Conservation (phyloP, 2,797 vertebrate species). For the Monodelphis domestica region DNA sequence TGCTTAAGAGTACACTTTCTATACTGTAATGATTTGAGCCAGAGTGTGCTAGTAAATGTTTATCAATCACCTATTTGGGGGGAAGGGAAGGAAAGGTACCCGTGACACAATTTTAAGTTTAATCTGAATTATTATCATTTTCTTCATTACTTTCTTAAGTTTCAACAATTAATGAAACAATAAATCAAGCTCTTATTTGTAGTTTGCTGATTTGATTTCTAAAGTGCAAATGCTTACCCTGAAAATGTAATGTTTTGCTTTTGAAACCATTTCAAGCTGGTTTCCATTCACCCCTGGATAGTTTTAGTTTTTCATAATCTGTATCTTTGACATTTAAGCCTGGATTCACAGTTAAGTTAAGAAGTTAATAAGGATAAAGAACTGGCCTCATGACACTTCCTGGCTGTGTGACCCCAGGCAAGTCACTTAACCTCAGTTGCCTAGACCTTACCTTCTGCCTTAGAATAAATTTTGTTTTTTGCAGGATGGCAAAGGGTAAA, state of each 20-base stretch:
- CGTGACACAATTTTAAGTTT: background rate
- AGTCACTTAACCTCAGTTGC: too few species aligned
- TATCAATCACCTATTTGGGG: background rate
- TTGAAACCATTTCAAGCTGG: background rate
- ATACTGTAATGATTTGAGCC: background rate
- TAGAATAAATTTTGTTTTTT: too few species aligned
- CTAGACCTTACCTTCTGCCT: too few species aligned
- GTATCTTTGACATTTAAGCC: background rate
- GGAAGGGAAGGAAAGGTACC: background rate
- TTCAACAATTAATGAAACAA: background rate
- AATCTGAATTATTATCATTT: background rate
- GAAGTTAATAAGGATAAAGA: background rate
- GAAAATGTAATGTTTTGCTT: background rate
- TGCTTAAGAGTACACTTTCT: background rate
- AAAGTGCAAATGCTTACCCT: background rate
- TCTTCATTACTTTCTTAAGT: background rate
- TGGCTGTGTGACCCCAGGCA: too few species aligned
- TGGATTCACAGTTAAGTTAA: background rate
- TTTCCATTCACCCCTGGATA: background rate
- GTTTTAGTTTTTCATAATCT: background rate
- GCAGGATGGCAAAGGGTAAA: too few species aligned
- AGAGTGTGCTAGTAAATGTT: background rate
- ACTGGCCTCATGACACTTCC: too few species aligned
- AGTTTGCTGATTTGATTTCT: background rate
- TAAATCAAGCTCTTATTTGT: background rate